A percentile compares a stretch with the other conserved stretches of the same genome.
These are phyloP conservation scores for Glyphotaelius pellucidus DNA, from an alignment of 2,888 invertebrate genomes.

Conservation along the genomic window DNA sequence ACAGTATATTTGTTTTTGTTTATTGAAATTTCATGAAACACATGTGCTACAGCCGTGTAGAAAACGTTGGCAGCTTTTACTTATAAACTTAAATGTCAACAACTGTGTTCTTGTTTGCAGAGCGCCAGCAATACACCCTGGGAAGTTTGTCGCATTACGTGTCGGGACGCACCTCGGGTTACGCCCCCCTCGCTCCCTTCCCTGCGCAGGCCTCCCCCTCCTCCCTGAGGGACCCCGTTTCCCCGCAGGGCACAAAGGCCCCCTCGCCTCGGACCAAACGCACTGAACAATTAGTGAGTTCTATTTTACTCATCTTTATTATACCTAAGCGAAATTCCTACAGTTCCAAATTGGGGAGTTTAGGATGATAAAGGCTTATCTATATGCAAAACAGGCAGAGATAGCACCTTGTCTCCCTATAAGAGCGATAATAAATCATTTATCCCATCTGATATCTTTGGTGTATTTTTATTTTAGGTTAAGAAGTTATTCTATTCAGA, in stretches of 20 bases:
- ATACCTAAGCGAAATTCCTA: no score
- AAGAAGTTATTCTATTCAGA: conserved; percentile 83
- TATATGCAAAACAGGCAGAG: no score
- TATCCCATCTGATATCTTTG: background rate
- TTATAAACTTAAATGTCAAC: background rate
- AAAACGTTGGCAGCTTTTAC: background rate
- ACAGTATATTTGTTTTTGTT: no score
- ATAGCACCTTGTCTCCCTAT: no score
- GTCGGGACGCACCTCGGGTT: conserved; percentile 90
- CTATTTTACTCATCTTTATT: background rate
- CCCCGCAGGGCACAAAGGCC: conserved; percentile 68
- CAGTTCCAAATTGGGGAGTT: no score
- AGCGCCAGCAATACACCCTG: conserved; percentile 91
- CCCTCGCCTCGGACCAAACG: conserved; percentile 56
- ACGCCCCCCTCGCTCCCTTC: conserved; percentile 91
- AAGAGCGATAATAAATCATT: background rate
- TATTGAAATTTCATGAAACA: no score
- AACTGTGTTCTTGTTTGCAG: conserved; percentile 71
- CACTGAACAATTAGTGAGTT: conserved; percentile 9
- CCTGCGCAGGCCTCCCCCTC: conserved; percentile 87
- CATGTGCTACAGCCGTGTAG: no score
- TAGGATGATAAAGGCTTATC: no score
- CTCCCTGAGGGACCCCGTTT: conserved; percentile 85
- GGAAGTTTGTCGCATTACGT: conserved; percentile 97
- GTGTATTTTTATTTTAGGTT: conserved; percentile 69